A percentile compares a stretch with the other conserved stretches of the same genome.
These are phyloP conservation scores for Donacobius atricapilla DNA, from an alignment of 2,113 vertebrate genomes.

Conservation along the genomic window DNA sequence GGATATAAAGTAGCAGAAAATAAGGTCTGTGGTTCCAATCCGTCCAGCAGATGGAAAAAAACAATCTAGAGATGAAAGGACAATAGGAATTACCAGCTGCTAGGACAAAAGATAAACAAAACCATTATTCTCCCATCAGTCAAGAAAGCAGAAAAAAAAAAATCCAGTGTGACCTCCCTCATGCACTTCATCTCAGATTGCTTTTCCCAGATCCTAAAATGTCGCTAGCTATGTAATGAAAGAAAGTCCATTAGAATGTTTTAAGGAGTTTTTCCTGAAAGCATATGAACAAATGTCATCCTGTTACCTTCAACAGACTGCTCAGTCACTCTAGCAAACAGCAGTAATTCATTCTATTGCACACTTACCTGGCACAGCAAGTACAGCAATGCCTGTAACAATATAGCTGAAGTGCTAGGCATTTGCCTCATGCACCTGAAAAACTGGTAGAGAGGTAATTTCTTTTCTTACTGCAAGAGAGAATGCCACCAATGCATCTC, in stretches of 20 bases:
- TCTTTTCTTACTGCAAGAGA: neutral
- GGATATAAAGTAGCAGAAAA: conserved; percentile 10
- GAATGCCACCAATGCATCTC: neutral
- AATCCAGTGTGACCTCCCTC: neutral
- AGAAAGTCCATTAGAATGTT: neutral
- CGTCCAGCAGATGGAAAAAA: conserved; percentile 1
- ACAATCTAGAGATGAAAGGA: neutral
- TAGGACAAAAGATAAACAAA: conserved; percentile 22
- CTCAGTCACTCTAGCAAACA: neutral
- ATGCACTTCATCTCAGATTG: neutral
- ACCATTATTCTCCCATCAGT: conserved; percentile 19
- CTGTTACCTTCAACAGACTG: neutral
- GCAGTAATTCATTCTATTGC: neutral
- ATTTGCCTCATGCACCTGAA: neutral
- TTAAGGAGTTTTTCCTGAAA: neutral
- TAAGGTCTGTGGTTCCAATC: conserved; percentile 11
- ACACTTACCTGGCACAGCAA: neutral
- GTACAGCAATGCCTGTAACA: neutral
- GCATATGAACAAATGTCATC: neutral
- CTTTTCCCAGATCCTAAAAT: neutral
- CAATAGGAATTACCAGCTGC: conserved; percentile 3
- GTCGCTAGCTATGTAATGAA: neutral
- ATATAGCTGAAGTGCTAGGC: neutral
- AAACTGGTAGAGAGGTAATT: neutral
- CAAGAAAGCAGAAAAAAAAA: neutral